Conservation (phyloP, 2,797 vertebrate genomes). For the Catamblyrhynchus diadema region DNA sequence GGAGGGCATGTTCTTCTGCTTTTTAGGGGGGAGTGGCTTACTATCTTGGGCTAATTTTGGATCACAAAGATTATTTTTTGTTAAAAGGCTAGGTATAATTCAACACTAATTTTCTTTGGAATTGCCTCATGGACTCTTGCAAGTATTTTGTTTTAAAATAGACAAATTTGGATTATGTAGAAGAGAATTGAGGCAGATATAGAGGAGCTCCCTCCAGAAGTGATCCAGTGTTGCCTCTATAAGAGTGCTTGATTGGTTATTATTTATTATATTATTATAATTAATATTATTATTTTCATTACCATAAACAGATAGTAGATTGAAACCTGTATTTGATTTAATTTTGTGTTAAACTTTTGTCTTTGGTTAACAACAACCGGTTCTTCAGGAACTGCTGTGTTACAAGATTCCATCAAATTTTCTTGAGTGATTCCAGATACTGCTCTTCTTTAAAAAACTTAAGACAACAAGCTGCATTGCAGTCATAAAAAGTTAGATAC, state of each 20-base stretch:
- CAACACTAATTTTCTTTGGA: not conserved
- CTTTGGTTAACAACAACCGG: not conserved
- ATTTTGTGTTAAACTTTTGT: not conserved
- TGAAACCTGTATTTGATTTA: not conserved
- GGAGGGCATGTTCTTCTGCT: not conserved
- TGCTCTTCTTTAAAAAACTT: not conserved
- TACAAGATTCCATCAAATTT: not conserved
- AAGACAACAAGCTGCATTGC: not conserved
- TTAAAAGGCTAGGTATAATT: not conserved
- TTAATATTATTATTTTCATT: not conserved
- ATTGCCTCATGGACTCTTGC: not conserved
- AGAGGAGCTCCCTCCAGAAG: not conserved
- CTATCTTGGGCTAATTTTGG: not conserved
- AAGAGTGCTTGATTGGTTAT: accelerated
- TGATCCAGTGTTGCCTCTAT: not conserved
- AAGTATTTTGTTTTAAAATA: not conserved
- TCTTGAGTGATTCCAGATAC: not conserved
- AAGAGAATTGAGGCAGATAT: not conserved
- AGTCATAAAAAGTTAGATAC: not conserved
- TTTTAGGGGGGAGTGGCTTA: not conserved
- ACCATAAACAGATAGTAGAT: not conserved
- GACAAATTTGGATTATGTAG: not conserved
- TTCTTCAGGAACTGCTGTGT: not conserved
- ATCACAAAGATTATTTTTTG: not conserved
- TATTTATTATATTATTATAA: not conserved